Conservation (phyloP, 2,888 invertebrate species). For the Willowsia nigromaculata region DNA sequence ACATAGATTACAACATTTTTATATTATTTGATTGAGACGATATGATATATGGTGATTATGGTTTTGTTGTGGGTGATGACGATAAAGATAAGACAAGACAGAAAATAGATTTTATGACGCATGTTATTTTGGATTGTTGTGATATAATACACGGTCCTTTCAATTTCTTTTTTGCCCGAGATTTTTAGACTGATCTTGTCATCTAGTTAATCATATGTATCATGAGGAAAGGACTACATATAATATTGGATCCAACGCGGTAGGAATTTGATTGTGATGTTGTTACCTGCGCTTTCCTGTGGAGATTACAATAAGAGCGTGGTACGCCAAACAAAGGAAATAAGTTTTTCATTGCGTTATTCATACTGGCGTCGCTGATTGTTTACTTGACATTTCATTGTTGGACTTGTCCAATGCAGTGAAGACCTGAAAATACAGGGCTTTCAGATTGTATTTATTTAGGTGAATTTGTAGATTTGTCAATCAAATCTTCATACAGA, state of each 20-base stretch:
- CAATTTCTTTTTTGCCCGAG: not conserved
- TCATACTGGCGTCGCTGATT: not conserved
- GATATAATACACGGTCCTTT: not conserved
- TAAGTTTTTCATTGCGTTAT: not conserved
- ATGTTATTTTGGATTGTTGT: not conserved
- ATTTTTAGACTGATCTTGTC: conserved; percentile 53
- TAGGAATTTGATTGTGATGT: not conserved
- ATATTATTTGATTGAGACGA: conserved; percentile 32
- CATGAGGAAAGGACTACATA: conserved; percentile 10
- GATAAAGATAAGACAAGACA: conserved; percentile 27
- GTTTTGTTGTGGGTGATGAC: conserved; percentile 35
- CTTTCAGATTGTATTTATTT: not conserved
- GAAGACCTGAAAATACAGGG: not conserved
- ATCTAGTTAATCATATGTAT: conserved; percentile 54
- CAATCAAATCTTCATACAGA: not conserved
- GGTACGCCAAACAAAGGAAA: conserved; percentile 15
- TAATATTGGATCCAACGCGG: not conserved
- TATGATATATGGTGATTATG: conserved; percentile 45
- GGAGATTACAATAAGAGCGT: not conserved
- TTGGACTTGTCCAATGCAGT: conserved; percentile 18
- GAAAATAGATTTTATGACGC: conserved; percentile 11
- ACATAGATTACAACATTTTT: conserved; percentile 47
- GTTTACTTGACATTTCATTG: conserved; percentile 26
- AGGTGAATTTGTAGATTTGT: not conserved
- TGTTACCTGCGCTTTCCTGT: not conserved